These are phyloP conservation scores for Mizuhopecten yessoensis DNA, from an alignment of 1,140 invertebrate genomes.

Conservation along the genomic window DNA sequence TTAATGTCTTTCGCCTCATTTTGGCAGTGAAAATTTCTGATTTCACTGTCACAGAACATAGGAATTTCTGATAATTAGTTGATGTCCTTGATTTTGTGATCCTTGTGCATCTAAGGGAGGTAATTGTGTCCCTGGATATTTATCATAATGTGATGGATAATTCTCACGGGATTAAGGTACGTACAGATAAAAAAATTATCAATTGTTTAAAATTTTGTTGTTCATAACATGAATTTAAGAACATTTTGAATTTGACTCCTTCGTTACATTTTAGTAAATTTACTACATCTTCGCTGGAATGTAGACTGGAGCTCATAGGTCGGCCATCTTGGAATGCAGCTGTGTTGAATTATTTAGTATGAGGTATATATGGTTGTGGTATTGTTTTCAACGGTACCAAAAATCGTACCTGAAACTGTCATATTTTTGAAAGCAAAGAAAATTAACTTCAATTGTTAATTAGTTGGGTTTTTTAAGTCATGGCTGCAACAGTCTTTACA, in stretches of 20 bases:
- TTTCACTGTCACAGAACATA: not conserved
- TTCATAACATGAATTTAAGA: not conserved
- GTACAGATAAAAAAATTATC: not conserved
- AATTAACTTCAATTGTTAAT: too few relatives aligned
- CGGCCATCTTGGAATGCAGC: not conserved
- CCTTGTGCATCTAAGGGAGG: not conserved
- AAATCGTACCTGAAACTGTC: not conserved
- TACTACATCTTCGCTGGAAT: not conserved
- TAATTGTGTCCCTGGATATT: not conserved
- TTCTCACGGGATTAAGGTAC: not conserved
- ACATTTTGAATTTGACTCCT: not conserved
- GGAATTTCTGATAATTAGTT: not conserved
- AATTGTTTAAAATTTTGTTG: too few relatives aligned
- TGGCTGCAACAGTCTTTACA: too few relatives aligned
- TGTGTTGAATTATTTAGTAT: not conserved
- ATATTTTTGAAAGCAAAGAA: not conserved
- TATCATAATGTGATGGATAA: not conserved
- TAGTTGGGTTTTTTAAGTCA: too few relatives aligned
- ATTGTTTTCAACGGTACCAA: not conserved
- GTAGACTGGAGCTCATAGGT: not conserved
- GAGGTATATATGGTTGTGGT: not conserved
- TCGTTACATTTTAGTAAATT: not conserved
- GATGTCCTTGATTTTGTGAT: constrained; percentile 14
- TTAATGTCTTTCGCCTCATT: not conserved
- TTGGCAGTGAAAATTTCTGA: not conserved